A percentile compares a stretch with the other conserved stretches of the same genome.
These are phyloP conservation scores for Danionella cerebrum DNA, from an alignment of 2,113 vertebrate genomes.

Conservation along the genomic window DNA sequence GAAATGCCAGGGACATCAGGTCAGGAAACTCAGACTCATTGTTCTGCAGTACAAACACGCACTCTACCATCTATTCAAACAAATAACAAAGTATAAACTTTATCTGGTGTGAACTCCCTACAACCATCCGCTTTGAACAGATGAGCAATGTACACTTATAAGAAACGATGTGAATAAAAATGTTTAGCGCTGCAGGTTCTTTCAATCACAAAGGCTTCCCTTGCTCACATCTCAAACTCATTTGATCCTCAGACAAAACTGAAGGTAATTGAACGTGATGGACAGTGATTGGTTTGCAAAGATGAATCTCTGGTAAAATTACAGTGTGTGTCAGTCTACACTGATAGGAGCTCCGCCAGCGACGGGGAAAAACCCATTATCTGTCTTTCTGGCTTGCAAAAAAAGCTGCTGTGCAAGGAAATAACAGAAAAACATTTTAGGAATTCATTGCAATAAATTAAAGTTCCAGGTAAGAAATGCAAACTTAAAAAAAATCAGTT, in stretches of 20 bases:
- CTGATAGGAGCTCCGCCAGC: background rate
- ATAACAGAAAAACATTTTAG: background rate
- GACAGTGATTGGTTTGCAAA: background rate
- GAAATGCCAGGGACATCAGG: conserved; percentile 16
- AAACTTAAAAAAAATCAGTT: too few species aligned
- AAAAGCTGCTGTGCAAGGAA: background rate
- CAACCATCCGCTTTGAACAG: conserved; percentile 13
- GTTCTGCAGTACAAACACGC: background rate
- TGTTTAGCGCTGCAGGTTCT: too few species aligned
- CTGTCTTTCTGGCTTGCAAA: background rate
- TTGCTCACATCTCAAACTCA: background rate
- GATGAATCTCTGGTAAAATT: background rate
- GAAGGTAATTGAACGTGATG: background rate
- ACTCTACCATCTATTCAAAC: background rate
- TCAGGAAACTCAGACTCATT: conserved; percentile 17
- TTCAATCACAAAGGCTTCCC: too few species aligned
- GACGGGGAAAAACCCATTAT: background rate
- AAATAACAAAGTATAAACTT: too few species aligned
- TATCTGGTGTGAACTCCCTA: background rate
- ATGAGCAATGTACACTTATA: background rate
- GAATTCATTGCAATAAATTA: too few species aligned
- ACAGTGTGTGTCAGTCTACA: background rate
- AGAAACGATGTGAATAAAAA: too few species aligned
- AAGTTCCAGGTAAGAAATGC: background rate
- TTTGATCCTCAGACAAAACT: background rate